These are phyloP conservation scores for Rhipidura dahli DNA, from an alignment of 2,113 vertebrate genomes.

Conservation along the genomic window DNA sequence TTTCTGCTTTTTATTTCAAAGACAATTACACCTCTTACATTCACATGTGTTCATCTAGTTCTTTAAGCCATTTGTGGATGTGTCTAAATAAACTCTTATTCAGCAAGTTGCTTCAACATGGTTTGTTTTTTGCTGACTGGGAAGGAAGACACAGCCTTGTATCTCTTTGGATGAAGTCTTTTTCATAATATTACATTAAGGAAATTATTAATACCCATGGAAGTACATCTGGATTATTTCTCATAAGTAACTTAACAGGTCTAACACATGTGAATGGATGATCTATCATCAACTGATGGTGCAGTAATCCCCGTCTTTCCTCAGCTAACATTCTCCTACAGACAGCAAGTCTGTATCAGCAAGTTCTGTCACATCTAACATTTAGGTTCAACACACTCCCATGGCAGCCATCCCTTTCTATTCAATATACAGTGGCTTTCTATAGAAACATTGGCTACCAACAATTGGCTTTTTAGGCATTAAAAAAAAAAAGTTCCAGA, in stretches of 20 bases:
- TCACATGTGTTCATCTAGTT: not conserved
- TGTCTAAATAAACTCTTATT: not conserved
- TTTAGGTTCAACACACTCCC: not conserved
- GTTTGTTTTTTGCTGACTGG: not conserved
- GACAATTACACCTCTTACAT: not conserved
- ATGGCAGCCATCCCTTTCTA: not conserved
- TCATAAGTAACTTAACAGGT: not conserved
- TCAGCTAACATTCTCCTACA: not conserved
- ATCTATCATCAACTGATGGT: not conserved
- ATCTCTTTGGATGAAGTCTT: not conserved
- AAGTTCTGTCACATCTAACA: not conserved
- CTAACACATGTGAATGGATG: not conserved
- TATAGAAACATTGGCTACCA: not conserved
- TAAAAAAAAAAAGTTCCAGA: not conserved
- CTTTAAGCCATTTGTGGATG: not conserved
- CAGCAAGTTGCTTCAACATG: not conserved
- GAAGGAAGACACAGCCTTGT: not conserved
- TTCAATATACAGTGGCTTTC: not conserved
- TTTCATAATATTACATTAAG: not conserved
- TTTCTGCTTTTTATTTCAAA: not conserved
- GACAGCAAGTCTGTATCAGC: not conserved
- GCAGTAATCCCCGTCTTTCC: not conserved
- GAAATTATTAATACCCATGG: not conserved
- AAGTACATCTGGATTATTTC: not conserved
- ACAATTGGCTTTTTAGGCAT: not conserved